Conservation (phyloP, 2,888 invertebrate genomes). For the Pegoplata infirma region DNA sequence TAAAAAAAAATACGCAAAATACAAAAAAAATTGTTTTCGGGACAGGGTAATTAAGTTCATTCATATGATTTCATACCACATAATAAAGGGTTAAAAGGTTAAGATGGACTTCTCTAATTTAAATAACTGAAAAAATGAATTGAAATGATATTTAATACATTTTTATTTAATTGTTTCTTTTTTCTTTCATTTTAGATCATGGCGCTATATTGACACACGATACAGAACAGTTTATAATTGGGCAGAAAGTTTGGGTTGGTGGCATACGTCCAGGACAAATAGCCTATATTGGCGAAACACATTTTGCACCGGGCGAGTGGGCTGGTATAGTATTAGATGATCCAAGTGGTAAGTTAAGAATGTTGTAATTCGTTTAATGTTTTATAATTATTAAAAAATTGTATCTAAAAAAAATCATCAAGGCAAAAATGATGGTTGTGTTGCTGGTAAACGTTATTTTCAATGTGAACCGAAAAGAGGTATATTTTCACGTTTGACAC, state of each 20-base stretch:
- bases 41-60: too few relatives aligned
- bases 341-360: slow-evolving; percentile 83
- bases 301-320: slow-evolving; percentile 99
- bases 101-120: background rate
- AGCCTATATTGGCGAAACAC: slow-evolving; percentile 91
- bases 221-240: slow-evolving; percentile 97
- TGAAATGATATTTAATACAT: background rate
- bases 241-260: slow-evolving; percentile 95
- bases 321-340: slow-evolving; percentile 98
- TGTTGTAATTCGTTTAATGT: too few relatives aligned
- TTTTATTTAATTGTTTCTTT: slow-evolving; percentile 18
- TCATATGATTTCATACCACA: background rate
- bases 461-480: slow-evolving; percentile 95
- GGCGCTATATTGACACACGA: slow-evolving; percentile 92
- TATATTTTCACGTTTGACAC: slow-evolving; percentile 94
- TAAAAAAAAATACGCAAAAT: too few relatives aligned
- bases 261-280: slow-evolving; percentile 94
- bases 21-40: too few relatives aligned
- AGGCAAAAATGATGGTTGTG: slow-evolving; percentile 98
- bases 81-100: background rate
- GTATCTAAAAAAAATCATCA: too few relatives aligned
- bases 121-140: background rate
- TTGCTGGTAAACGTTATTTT: slow-evolving; percentile 94
- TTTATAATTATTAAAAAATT: too few relatives aligned
- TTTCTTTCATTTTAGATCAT: slow-evolving; percentile 80